Evolutionary conservation across 2,888 invertebrate species (phyloP).

Genomic region (Zeuzera pyrina): DNA sequence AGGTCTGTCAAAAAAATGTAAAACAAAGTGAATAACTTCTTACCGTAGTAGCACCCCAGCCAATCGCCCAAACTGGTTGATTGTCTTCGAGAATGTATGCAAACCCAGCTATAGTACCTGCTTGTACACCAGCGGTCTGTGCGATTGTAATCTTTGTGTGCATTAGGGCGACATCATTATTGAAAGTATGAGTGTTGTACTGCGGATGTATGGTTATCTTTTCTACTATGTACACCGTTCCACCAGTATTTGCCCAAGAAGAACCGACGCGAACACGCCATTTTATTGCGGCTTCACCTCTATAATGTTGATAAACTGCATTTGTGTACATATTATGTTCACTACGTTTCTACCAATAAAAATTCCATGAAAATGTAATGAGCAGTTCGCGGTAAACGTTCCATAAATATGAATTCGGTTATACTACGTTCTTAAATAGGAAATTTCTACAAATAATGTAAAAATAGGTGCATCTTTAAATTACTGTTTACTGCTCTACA

Average conservation of each 20-base stretch:
- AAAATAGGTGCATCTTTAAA: too few relatives aligned
- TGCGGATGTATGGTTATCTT: conserved; percentile 27
- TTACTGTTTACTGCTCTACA: too few relatives aligned
- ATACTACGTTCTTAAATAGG: too few relatives aligned
- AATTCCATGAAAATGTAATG: too few relatives aligned
- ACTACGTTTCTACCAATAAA: too few relatives aligned
- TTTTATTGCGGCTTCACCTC: conserved; percentile 8
- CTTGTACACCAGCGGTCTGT: conserved; percentile 19
- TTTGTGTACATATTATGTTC: neutral
- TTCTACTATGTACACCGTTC: conserved; percentile 19
- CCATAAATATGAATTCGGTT: too few relatives aligned
- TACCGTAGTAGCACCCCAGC: conserved; percentile 43
- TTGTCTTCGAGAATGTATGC: conserved; percentile 31
- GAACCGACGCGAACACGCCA: conserved; percentile 39
- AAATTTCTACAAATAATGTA: too few relatives aligned
- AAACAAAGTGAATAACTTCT: too few relatives aligned
- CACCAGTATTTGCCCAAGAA: conserved; percentile 28
- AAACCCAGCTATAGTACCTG: conserved; percentile 27
- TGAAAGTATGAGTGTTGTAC: conserved; percentile 24
- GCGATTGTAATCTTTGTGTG: conserved; percentile 22
- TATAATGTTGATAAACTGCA: too few relatives aligned
- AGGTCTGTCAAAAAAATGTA: too few relatives aligned
- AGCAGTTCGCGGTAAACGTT: too few relatives aligned
- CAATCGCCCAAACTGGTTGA: conserved; percentile 39
- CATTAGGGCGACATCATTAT: conserved; percentile 42